Percentiles rank a stretch among this genome's conserved stretches.
These are phyloP conservation scores for Catostylus mosaicus DNA, from an alignment of 30 jellyfish, hydroid and myxozoan genomes.

Conservation along the genomic window DNA sequence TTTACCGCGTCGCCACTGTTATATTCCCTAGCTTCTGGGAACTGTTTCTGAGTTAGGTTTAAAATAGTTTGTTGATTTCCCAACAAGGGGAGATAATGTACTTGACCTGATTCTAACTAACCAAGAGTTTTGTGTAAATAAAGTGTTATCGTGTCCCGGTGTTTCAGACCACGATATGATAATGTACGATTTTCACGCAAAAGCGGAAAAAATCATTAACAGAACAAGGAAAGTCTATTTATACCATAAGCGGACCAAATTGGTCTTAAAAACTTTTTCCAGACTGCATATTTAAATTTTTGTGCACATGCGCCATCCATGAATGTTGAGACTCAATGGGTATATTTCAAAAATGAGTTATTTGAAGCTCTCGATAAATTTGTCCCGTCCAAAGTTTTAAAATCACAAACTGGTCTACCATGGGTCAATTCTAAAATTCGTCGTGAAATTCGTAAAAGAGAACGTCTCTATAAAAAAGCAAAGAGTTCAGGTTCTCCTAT, in stretches of 20 bases:
- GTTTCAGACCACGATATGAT: constrained; percentile 12
- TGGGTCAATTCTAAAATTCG: constrained; percentile 26
- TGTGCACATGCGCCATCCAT: neutral
- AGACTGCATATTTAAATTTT: neutral
- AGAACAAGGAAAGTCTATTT: neutral
- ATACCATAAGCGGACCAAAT: neutral
- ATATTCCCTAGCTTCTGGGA: too few species aligned
- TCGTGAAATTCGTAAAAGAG: constrained; percentile 28
- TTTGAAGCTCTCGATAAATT: constrained; percentile 10
- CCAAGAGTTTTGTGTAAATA: neutral
- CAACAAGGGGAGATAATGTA: neutral
- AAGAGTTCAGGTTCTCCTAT: constrained; percentile 2
- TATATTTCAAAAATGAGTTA: neutral
- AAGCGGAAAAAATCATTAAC: neutral
- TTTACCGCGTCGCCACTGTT: too few species aligned
- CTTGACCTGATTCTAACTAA: neutral
- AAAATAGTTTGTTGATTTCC: constrained; percentile 3
- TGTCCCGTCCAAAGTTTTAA: constrained; percentile 15
- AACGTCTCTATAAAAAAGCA: constrained; percentile 25
- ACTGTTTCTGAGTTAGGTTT: too few species aligned
- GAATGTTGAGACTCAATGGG: constrained; percentile 5
- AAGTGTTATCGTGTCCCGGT: neutral
- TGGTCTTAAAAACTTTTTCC: neutral
- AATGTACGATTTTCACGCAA: neutral
- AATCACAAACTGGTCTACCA: constrained; percentile 15